Conservation (phyloP, 2,888 invertebrate genomes). For the Megalurothrips usitatus region DNA sequence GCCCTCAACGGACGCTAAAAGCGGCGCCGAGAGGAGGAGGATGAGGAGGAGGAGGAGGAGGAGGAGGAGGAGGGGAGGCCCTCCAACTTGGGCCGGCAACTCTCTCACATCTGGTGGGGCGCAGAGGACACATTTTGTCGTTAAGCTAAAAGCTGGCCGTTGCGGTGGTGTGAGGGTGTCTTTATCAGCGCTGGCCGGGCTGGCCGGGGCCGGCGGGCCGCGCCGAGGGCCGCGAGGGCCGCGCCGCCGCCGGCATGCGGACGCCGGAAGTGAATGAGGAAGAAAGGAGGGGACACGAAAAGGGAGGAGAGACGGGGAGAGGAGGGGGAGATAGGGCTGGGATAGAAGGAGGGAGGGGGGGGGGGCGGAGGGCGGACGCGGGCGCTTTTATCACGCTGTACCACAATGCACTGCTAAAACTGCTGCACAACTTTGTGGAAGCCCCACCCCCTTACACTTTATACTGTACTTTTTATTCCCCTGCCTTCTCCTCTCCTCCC, state of each 20-base stretch:
- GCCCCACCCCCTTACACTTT: no score
- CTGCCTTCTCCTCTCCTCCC: no score
- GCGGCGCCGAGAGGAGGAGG: no score
- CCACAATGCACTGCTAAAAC: no score
- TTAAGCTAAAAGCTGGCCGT: conserved; percentile 16
- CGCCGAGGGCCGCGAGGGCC: not conserved
- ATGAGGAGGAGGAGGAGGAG: no score
- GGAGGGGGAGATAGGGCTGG: not conserved
- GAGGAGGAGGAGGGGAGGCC: no score
- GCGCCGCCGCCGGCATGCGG: not conserved
- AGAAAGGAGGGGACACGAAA: not conserved
- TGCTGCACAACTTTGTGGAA: no score
- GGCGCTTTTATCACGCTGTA: not conserved
- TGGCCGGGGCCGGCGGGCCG: not conserved
- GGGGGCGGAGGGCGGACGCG: not conserved
- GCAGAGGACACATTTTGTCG: conserved; percentile 12
- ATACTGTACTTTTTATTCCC: no score
- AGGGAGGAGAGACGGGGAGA: not conserved
- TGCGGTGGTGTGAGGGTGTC: not conserved
- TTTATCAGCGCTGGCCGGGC: not conserved
- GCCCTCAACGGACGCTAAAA: no score
- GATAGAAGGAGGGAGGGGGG: not conserved
- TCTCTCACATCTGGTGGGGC: not conserved
- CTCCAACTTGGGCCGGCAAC: not conserved
- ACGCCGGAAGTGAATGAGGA: not conserved